Conservation (phyloP, 2,797 vertebrate species). For the Malacoraja senta region DNA sequence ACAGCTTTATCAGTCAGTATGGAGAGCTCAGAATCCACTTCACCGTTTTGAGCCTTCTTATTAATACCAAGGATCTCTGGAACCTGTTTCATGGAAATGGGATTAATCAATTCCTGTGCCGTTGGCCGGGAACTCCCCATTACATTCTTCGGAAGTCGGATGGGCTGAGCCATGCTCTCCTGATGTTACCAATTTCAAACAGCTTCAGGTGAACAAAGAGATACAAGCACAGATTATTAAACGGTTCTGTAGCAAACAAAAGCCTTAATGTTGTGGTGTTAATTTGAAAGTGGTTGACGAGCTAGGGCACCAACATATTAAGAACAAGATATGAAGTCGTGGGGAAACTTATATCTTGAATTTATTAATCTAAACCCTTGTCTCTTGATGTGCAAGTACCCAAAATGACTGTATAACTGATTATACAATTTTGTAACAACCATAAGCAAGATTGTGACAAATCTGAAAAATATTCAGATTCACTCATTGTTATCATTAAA, state of each 20-base stretch:
- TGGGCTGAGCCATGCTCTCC: constrained; percentile 59
- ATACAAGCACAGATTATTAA: constrained; percentile 44
- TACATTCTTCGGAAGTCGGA: constrained; percentile 57
- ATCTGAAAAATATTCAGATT: background rate
- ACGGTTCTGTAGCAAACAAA: background rate
- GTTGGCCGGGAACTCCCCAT: constrained; percentile 74
- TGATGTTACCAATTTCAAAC: constrained; percentile 59
- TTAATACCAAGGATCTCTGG: constrained; percentile 74
- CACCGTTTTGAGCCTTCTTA: constrained; percentile 63
- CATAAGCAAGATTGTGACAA: background rate
- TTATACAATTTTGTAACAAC: background rate
- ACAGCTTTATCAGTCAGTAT: constrained; percentile 77
- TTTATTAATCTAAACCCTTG: background rate
- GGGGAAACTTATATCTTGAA: background rate
- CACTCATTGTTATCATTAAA: too few relatives aligned
- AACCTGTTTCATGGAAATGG: constrained; percentile 85
- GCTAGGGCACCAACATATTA: background rate
- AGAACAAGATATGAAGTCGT: background rate
- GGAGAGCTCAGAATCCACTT: constrained; percentile 74
- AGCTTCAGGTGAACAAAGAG: constrained; percentile 52
- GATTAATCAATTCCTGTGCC: constrained; percentile 71
- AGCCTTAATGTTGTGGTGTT: background rate
- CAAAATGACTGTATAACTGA: background rate
- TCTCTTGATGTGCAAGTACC: too few relatives aligned
- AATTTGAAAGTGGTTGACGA: background rate